Percentiles rank a stretch among this genome's conserved stretches.
These are phyloP conservation scores for Lasioglossum baleicum DNA, from an alignment of 1,140 invertebrate species.

Conservation along the genomic window DNA sequence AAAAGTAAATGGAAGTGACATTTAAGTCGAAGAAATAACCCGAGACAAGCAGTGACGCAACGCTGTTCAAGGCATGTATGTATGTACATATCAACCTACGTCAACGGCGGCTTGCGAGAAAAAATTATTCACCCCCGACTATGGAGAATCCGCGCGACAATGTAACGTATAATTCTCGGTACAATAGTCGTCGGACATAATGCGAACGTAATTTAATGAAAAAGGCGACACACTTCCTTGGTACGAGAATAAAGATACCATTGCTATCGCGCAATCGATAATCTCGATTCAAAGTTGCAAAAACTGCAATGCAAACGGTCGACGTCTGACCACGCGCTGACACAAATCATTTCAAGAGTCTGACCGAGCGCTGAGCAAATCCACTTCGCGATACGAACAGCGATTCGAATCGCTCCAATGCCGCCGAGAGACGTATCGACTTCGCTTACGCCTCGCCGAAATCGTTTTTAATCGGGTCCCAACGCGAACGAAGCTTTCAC, in stretches of 20 bases:
- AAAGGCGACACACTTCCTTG: not conserved
- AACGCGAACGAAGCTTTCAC: too few species aligned
- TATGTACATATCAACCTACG: constrained; percentile 10
- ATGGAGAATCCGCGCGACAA: too few species aligned
- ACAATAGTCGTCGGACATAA: not conserved
- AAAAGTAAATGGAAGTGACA: constrained; percentile 12
- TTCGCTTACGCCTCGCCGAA: not conserved
- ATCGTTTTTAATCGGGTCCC: not conserved
- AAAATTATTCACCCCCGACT: not conserved
- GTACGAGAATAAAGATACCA: constrained; percentile 16
- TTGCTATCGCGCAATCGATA: constrained; percentile 22
- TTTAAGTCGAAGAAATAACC: constrained; percentile 18
- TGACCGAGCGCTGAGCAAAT: not conserved
- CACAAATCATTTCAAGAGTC: constrained; percentile 23
- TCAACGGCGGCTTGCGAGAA: not conserved
- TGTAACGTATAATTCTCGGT: too few species aligned
- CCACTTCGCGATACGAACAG: not conserved
- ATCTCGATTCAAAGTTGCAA: not conserved
- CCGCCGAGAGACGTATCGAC: not conserved
- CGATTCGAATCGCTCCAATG: not conserved
- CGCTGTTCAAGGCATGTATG: not conserved
- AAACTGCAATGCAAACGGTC: not conserved
- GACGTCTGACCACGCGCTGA: constrained; percentile 20
- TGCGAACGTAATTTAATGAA: not conserved
- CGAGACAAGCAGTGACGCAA: not conserved